These are phyloP conservation scores for Clarias laeviceps DNA, from an alignment of 2,797 vertebrate genomes.

Conservation along the genomic window DNA sequence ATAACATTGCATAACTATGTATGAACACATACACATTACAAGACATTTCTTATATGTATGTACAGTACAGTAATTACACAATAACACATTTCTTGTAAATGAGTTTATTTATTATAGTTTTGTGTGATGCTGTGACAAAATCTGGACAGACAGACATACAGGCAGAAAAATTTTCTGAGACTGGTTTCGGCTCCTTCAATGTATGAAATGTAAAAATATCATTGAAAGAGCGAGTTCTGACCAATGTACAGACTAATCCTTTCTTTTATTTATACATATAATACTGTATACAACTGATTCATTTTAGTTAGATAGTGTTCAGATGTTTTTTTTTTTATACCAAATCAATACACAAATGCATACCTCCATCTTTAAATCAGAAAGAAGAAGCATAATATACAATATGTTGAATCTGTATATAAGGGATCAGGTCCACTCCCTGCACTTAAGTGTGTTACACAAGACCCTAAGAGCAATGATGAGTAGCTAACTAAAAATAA, in stretches of 20 bases:
- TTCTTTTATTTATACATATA: no score
- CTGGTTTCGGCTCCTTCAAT: no score
- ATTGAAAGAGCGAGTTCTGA: no score
- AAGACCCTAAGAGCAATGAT: slow-evolving; percentile 60
- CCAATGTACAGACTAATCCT: no score
- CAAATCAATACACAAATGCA: neutral
- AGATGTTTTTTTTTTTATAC: neutral
- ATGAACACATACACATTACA: neutral
- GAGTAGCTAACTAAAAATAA: slow-evolving; percentile 73
- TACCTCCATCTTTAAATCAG: slow-evolving; percentile 34
- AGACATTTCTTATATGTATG: neutral
- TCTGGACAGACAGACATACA: no score
- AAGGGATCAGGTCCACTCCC: slow-evolving; percentile 61
- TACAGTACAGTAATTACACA: neutral
- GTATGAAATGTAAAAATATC: no score
- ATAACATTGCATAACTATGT: neutral
- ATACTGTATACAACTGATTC: slow-evolving; percentile 13
- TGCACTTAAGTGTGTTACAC: slow-evolving; percentile 68
- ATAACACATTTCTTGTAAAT: no score
- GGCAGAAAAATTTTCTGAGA: no score
- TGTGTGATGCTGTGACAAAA: no score
- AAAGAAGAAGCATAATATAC: slow-evolving; percentile 26
- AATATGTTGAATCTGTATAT: slow-evolving; percentile 62
- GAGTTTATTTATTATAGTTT: no score
- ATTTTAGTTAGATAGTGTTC: neutral